A percentile compares a stretch with the other conserved stretches of the same genome.
phyloP scores from a whole-genome alignment of 2,797 vertebrate species.

The Eulemur albifrons region DNA sequence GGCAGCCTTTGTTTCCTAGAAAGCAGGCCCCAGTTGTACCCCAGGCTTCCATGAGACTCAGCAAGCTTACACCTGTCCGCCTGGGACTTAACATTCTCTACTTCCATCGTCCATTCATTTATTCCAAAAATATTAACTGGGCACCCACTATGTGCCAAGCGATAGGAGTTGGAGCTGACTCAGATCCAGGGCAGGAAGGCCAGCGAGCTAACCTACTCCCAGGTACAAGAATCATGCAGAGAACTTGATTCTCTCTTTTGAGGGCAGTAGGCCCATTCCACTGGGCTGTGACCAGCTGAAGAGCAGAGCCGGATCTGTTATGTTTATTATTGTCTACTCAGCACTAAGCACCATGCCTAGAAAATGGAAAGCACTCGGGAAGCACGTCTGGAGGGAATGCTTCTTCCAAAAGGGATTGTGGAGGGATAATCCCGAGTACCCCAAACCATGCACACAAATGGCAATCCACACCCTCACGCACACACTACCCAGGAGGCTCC shows the following conservation, averaged over 20 bases:
- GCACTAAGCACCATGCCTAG: neutral
- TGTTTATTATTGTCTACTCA: rapidly evolving
- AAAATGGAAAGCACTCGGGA: neutral
- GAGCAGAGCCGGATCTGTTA: neutral
- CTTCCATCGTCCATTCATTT: neutral
- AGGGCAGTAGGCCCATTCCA: neutral
- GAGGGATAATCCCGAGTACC: too few relatives aligned
- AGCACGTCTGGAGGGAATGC: neutral
- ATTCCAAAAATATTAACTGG: neutral
- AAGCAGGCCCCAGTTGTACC: neutral
- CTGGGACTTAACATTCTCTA: neutral
- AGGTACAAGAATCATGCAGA: neutral
- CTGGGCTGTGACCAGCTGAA: neutral
- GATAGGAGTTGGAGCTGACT: neutral
- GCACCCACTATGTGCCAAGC: neutral
- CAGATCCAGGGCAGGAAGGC: neutral
- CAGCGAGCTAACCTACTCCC: neutral
- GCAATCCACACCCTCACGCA: neutral
- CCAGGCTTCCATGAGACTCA: neutral
- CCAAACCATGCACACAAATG: rapidly evolving
- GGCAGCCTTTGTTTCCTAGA: neutral
- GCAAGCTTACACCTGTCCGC: neutral
- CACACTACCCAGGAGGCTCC: neutral
- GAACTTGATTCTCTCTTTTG: neutral
- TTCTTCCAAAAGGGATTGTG: neutral